Percentiles rank a stretch among this genome's conserved stretches.
phyloP scores from a whole-genome alignment of 1,140 invertebrate genomes.

The Diorhabda carinulata region DNA sequence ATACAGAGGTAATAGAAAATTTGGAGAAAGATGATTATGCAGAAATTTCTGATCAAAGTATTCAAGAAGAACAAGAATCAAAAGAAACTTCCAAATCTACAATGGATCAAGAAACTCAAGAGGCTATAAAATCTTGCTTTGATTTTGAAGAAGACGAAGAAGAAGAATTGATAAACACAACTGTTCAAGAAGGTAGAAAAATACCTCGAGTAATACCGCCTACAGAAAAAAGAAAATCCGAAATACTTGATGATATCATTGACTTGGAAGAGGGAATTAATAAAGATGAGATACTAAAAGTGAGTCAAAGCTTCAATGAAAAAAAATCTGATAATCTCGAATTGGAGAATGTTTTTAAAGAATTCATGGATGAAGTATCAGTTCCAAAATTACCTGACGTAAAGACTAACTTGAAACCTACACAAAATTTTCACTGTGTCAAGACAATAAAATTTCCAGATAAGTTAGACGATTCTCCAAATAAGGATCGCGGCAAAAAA shows the following conservation, averaged over 20 bases:
- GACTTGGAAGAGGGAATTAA: not conserved
- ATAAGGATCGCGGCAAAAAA: conserved; percentile 17
- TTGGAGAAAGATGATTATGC: not conserved
- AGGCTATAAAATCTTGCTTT: conserved; percentile 52
- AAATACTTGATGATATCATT: conserved; percentile 21
- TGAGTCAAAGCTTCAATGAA: conserved; percentile 18
- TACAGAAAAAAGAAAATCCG: conserved; percentile 32
- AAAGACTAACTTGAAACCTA: conserved; percentile 32
- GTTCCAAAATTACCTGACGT: conserved; percentile 52
- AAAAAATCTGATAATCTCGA: conserved; percentile 40
- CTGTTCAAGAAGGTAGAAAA: conserved; percentile 49
- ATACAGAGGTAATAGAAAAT: not conserved
- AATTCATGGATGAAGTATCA: conserved; percentile 54
- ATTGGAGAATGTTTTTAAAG: conserved; percentile 53
- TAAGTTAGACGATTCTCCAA: conserved; percentile 26
- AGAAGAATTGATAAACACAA: conserved; percentile 38
- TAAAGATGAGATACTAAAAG: conserved; percentile 22
- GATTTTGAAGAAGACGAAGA: conserved; percentile 55
- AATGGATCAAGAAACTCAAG: conserved; percentile 23
- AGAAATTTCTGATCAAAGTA: not conserved
- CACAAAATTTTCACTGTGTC: conserved; percentile 41
- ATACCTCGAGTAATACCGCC: conserved; percentile 48
- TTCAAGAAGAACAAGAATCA: conserved; percentile 37
- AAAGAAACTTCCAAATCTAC: not conserved
- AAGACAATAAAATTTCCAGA: conserved; percentile 45